phyloP scores from a whole-genome alignment of 2,888 invertebrate species.

The Fragum fragum region DNA sequence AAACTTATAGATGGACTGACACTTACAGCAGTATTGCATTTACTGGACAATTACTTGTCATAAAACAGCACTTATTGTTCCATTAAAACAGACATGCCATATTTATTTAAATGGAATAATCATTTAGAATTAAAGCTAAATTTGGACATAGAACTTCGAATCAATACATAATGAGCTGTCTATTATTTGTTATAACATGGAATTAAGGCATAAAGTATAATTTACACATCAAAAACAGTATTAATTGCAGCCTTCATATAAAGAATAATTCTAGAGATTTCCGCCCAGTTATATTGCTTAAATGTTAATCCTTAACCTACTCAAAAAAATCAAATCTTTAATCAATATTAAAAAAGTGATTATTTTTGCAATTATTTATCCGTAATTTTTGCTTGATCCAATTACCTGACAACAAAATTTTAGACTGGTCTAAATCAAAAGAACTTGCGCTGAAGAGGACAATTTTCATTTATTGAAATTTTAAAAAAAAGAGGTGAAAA shows the following conservation, averaged over 20 bases:
- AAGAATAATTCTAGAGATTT: slow-evolving; percentile 29
- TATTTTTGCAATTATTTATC: no score
- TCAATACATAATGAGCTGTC: background rate
- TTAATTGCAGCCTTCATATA: slow-evolving; percentile 34
- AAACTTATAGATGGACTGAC: no score
- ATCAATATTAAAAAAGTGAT: no score
- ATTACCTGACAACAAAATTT: no score
- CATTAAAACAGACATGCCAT: background rate
- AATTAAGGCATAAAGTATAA: slow-evolving; percentile 31
- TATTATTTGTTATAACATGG: slow-evolving; percentile 27
- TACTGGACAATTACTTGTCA: no score
- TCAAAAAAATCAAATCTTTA: no score
- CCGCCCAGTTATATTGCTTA: slow-evolving; percentile 29
- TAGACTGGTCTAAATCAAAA: no score
- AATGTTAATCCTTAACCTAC: background rate
- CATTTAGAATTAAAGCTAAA: background rate
- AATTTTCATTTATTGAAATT: no score
- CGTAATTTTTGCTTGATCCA: no score
- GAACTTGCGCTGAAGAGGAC: no score
- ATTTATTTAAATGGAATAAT: background rate
- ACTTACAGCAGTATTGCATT: no score
- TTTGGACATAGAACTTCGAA: background rate
- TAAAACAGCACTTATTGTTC: background rate
- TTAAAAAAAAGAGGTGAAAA: no score
- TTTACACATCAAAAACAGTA: slow-evolving; percentile 24